Percentiles rank a stretch among this genome's conserved stretches.
Evolutionary conservation across 2,113 vertebrate genomes (phyloP).

Genomic region (Vulpes vulpes): DNA sequence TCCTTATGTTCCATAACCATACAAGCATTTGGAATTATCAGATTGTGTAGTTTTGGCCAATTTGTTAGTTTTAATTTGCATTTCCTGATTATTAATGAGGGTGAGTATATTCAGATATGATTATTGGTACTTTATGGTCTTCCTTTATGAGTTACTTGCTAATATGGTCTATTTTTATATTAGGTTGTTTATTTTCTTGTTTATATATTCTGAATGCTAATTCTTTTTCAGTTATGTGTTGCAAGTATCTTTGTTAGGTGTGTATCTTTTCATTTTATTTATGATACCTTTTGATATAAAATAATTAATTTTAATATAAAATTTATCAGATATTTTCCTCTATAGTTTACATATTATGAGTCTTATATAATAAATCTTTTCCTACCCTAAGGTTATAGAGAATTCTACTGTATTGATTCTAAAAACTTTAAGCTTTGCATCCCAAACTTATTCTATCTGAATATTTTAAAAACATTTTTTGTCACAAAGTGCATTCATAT

Average conservation of each 20-base stretch:
- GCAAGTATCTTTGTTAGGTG: constrained; percentile 16
- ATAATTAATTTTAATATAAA: constrained; percentile 14
- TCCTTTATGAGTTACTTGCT: background rate
- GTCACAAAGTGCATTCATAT: background rate
- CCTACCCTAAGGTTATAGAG: background rate
- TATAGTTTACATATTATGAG: background rate
- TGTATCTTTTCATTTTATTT: constrained; percentile 19
- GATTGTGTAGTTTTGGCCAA: background rate
- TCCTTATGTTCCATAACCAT: background rate
- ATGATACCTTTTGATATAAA: constrained; percentile 8
- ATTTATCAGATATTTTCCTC: background rate
- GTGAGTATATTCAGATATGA: background rate
- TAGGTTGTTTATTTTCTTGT: background rate
- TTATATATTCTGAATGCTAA: background rate
- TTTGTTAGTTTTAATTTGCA: background rate
- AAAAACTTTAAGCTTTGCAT: background rate
- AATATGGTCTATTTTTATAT: background rate
- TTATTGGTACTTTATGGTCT: background rate
- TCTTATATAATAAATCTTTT: constrained; percentile 1
- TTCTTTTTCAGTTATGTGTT: background rate
- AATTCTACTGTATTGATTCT: background rate
- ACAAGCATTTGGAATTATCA: background rate
- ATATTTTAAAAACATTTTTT: background rate
- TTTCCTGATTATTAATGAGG: constrained; percentile 1
- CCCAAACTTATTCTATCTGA: background rate